Evolutionary conservation across 1,140 invertebrate genomes (phyloP), one percentile per base, ranked within the genome.

Genomic region (Philopotamus ludificatus): DNA sequence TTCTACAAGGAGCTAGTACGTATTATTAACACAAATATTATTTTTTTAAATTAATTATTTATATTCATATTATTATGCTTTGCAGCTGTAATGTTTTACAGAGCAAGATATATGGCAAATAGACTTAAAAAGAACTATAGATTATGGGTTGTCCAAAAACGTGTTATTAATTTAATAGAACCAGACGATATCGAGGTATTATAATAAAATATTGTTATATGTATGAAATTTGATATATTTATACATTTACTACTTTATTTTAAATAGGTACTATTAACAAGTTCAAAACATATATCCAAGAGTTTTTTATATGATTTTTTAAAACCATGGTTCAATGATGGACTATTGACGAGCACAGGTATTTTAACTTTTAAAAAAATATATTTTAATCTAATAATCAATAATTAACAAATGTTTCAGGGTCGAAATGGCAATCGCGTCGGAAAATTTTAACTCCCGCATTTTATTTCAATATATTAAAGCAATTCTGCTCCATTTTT

Each of bases 401-500:
- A 39, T 10, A 21, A 39, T 58, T 51, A 50, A 34, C 22, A 28
- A 44, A 49, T 49, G 39, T 54, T 63, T 26, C 10, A 67, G 65
- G 59, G 18, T 76, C 79, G 4, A 92, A 92, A 77, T 97, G 94
- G 93, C 85, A 85, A 47, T 71, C 74, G 0, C 79, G 92, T 7
- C 81, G 94, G 53, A 94, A 91, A 79, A 81, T 96, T 41, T 75
- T 97, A 0, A 95, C 94, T 0, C 92, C 93, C 0, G 87, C 92
- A 0, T 97, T 97, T 77, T 93, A 97, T 75, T 95, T 95, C 74
- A 89, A 89, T 70, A 92, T 96, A 58, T 78, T 96, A 0, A 82
- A 88, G 66, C 85, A 92, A 70, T 95, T 93, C 75, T 72, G 91
- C 16, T 79, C 83, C 2, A 60, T 65, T 1, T 73, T 79, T 41